Evolutionary conservation across 2,888 invertebrate genomes (phyloP), one percentile per base, ranked within the genome.

Genomic region (Acanthosepion esculentum): DNA sequence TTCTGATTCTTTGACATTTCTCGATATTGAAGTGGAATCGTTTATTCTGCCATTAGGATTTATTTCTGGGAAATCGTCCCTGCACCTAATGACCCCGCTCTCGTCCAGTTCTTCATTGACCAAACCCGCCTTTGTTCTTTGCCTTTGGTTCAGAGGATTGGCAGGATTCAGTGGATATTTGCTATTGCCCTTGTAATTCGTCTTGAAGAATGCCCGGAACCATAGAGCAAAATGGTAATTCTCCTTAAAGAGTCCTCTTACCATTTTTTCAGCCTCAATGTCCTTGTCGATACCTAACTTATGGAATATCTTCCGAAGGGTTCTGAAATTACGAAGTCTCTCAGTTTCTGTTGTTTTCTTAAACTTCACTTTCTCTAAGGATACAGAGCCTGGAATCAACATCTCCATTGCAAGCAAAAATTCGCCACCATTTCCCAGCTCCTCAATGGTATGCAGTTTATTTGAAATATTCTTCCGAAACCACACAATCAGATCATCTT

Each of bases 181-280:
- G 2, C 6, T 18, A 53, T 12, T 15, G 29, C n/a, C 53, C 26
- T 53, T 48, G 48, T 93, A 93, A 93, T 93, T 93, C 50, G 48
- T 53, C 48, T 20, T 18, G 53, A 53, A 93, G 93, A 93, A 93
- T 12, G 93, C 29, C n/a, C 93, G 93, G 93, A 93, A 93, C 93
- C 93, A 93, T 29, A 53, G 50, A 29, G n/a, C 93, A 93, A 93
- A 93, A n/a, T 93, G 48, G 53, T 93, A 93, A 93, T 53, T 53
- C 33, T 53, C 53, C n/a, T 93, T 93, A 10, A 93, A 93, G n/a
- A 41, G 48, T 50, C 93, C 50, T 93, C 48, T 93, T 4, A 93
- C 48, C 48, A 93, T 93, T 53, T 93, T 53, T 33, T 93, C 93
- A 53, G 53, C 93, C n/a, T 48, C 50, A 1, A 93, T 93, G 1